phyloP scores from a whole-genome alignment of 2,797 vertebrate genomes.

The Ispidina picta region DNA sequence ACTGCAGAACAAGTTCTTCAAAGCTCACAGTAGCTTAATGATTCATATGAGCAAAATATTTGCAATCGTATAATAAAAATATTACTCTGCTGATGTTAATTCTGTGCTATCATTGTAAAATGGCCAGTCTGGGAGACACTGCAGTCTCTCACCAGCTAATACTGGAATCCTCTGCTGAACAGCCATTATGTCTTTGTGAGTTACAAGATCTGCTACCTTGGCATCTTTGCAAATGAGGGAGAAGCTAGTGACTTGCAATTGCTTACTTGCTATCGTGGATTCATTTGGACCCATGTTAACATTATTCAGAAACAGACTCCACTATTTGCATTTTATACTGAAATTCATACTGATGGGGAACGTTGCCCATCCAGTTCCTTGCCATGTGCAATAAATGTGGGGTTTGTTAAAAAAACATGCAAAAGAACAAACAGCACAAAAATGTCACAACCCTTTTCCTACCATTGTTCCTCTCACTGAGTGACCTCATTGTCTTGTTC shows the following conservation, averaged over 20 bases:
- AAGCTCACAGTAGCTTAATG: background rate
- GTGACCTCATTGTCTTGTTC: background rate
- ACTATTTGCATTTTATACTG: background rate
- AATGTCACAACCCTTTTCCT: background rate
- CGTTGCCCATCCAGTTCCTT: background rate
- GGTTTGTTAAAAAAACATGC: background rate
- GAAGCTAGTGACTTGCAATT: background rate
- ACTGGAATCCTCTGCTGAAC: background rate
- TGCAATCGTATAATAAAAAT: constrained; percentile 8
- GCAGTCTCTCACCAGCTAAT: background rate
- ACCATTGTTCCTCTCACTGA: background rate
- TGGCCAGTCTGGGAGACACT: background rate
- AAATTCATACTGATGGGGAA: background rate
- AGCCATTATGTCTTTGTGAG: background rate
- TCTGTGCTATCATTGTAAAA: background rate
- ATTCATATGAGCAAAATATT: constrained; percentile 8
- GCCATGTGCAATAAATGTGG: rapidly evolving
- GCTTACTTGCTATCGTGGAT: background rate
- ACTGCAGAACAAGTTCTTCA: background rate
- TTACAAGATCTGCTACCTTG: background rate
- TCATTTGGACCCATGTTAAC: background rate
- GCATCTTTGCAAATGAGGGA: background rate
- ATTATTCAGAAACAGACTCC: background rate
- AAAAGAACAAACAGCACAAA: background rate
- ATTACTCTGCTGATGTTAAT: background rate